Conservation (phyloP, 1,140 invertebrate genomes). For the Drosophila gunungcola region DNA sequence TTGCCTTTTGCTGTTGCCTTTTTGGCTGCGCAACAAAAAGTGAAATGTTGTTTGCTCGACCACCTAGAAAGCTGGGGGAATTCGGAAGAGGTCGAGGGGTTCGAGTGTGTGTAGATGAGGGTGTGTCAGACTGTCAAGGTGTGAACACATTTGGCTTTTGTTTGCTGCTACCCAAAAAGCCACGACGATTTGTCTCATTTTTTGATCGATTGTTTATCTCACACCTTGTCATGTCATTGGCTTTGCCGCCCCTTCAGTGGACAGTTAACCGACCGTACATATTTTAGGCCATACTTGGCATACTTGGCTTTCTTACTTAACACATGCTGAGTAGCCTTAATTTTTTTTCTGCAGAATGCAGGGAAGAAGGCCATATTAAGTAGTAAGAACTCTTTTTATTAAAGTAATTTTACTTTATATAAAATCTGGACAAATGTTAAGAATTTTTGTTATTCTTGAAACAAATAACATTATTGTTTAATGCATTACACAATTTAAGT, state of each 20-base stretch:
- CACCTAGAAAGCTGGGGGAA: constrained; percentile 34
- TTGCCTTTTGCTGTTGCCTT: constrained; percentile 69
- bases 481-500: too few species aligned
- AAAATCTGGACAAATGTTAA: too few species aligned
- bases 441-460: too few species aligned
- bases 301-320: too few species aligned
- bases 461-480: too few species aligned
- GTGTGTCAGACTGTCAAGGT: constrained; percentile 52
- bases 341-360: too few species aligned
- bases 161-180: constrained; percentile 57
- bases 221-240: constrained; percentile 9
- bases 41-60: constrained; percentile 76
- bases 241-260: neutral
- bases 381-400: too few species aligned
- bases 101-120: constrained; percentile 19
- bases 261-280: constrained; percentile 17
- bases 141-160: constrained; percentile 78
- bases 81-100: neutral
- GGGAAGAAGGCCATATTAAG: too few species aligned
- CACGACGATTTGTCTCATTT: constrained; percentile 72
- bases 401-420: too few species aligned
- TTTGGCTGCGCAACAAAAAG: constrained; percentile 50
- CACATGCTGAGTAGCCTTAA: too few species aligned
- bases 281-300: neutral
- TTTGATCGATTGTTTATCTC: constrained; percentile 76